phyloP scores from a whole-genome alignment of 2,888 invertebrate genomes.

The Tanypteryx hageni region DNA sequence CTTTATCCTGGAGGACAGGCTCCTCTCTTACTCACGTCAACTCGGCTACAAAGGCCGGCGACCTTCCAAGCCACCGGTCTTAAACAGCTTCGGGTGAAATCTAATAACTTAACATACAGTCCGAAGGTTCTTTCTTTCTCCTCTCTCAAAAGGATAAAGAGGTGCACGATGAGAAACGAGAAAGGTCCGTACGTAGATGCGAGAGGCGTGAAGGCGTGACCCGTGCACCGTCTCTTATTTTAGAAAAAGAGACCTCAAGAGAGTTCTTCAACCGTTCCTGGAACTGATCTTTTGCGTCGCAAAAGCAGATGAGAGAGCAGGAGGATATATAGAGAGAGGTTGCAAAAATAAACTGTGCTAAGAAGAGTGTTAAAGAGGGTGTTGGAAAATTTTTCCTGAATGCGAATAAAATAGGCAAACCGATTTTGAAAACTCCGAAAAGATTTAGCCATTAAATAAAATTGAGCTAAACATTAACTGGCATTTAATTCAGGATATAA shows the following conservation, averaged over 20 bases:
- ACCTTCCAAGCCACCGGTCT: neutral
- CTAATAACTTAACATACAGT: conserved; percentile 15
- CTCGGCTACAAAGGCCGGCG: neutral
- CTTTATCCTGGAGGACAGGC: neutral
- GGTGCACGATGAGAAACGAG: neutral
- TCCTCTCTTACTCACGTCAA: neutral
- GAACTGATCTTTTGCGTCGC: no score
- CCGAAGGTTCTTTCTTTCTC: neutral
- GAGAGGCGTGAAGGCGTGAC: neutral
- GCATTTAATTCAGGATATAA: no score
- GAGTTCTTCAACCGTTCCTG: neutral
- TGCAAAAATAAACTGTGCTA: no score
- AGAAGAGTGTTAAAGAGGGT: no score
- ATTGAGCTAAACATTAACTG: no score
- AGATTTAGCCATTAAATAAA: no score
- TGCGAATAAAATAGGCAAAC: no score
- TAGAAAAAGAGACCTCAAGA: neutral
- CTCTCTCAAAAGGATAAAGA: neutral
- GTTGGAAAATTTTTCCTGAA: no score
- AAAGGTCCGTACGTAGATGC: neutral
- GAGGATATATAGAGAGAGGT: no score
- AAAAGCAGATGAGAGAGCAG: no score
- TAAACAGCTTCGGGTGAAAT: neutral
- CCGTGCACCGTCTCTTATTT: neutral
- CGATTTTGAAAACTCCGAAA: no score